These are phyloP conservation scores for Apotomis capreana DNA, from an alignment of 2,888 invertebrate genomes.

Conservation along the genomic window DNA sequence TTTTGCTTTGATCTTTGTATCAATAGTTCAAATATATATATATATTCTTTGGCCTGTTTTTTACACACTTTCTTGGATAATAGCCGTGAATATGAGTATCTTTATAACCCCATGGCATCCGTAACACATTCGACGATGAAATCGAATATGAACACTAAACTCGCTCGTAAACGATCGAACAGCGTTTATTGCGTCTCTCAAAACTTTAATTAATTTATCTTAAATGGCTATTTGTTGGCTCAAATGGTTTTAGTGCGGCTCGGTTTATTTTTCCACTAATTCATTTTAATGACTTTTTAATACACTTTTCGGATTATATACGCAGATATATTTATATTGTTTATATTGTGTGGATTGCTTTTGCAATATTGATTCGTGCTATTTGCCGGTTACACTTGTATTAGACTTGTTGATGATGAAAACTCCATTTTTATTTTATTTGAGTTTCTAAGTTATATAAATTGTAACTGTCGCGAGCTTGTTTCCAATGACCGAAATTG, in stretches of 20 bases:
- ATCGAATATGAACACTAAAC: slow-evolving; percentile 48
- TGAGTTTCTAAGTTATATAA: no score
- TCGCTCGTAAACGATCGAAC: slow-evolving; percentile 54
- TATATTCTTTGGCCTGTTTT: not conserved
- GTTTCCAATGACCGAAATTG: no score
- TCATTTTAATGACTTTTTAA: slow-evolving; percentile 9
- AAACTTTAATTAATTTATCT: slow-evolving; percentile 36
- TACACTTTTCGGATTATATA: not conserved
- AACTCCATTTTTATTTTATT: no score
- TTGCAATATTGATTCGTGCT: no score
- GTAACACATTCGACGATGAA: slow-evolving; percentile 55
- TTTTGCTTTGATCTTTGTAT: no score
- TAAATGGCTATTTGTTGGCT: slow-evolving; percentile 30
- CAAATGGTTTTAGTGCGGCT: slow-evolving; percentile 27
- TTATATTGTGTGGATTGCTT: no score
- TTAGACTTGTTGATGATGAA: no score
- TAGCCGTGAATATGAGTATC: not conserved
- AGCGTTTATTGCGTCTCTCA: slow-evolving; percentile 50
- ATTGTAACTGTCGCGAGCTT: no score
- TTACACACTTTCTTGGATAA: not conserved
- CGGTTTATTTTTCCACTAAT: slow-evolving; percentile 21
- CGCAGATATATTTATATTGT: not conserved
- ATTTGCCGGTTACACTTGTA: no score
- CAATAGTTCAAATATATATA: not conserved
- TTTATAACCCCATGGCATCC: slow-evolving; percentile 33